These are phyloP conservation scores for Carollia perspicillata DNA, from an alignment of 2,113 vertebrate genomes.

Conservation along the genomic window DNA sequence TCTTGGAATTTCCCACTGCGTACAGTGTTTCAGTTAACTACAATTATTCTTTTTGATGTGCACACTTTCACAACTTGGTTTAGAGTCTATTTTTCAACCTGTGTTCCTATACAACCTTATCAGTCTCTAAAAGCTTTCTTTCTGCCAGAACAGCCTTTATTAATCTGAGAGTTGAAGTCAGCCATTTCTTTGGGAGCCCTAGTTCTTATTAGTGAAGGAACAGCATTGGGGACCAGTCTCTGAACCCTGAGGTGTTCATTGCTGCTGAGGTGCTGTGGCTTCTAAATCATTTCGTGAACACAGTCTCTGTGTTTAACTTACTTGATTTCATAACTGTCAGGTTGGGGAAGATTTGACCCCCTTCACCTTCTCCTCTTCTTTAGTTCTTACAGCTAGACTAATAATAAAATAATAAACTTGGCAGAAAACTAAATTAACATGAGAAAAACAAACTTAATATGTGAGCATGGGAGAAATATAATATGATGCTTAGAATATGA, in stretches of 20 bases:
- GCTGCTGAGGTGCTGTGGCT: background rate
- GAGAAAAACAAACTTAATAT: background rate
- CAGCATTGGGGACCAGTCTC: background rate
- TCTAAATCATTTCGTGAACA: background rate
- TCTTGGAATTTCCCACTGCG: background rate
- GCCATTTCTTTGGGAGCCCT: background rate
- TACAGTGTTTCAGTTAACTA: background rate
- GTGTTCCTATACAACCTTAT: background rate
- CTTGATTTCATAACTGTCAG: background rate
- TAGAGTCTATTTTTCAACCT: background rate
- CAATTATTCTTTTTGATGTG: background rate
- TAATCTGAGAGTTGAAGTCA: background rate
- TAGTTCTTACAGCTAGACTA: background rate
- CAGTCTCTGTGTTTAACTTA: background rate
- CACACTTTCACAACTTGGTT: background rate
- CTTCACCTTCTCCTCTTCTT: background rate
- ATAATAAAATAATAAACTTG: background rate
- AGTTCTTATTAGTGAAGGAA: background rate
- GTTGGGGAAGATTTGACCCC: background rate
- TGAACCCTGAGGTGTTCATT: background rate
- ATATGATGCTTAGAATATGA: background rate
- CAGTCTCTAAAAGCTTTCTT: background rate
- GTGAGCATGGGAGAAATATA: background rate
- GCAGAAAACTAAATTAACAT: background rate
- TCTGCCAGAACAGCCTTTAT: background rate